Conservation (phyloP, 2,113 vertebrate species). For the Cinclus mexicanus region DNA sequence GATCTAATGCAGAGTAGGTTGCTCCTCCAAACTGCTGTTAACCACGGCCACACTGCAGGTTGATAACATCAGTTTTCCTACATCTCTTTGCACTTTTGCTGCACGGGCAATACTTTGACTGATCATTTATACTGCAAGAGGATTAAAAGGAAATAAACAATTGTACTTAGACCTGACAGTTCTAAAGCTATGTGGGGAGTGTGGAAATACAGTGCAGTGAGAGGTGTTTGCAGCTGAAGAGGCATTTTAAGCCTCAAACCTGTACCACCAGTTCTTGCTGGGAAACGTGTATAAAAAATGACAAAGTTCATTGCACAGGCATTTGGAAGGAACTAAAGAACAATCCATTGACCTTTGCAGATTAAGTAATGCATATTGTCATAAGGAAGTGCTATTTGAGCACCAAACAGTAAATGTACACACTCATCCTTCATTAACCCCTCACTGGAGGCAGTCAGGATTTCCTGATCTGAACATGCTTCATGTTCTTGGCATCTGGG, state of each 20-base stretch:
- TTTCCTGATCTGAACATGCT: not conserved
- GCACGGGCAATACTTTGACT: not conserved
- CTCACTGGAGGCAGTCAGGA: not conserved
- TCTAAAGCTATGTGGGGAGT: not conserved
- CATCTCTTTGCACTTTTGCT: not conserved
- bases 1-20: not conserved
- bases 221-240: not conserved
- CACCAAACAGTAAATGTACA: slow-evolving; percentile 36
- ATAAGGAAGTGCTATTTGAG: slow-evolving; percentile 58
- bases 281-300: slow-evolving; percentile 10
- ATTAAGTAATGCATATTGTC: slow-evolving; percentile 23
- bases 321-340: slow-evolving; percentile 38
- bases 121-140: not conserved
- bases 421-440: not conserved
- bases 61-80: not conserved
- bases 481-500: not conserved
- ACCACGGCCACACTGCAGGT: not conserved
- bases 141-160: not conserved
- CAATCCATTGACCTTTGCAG: slow-evolving; percentile 45
- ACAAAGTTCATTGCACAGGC: slow-evolving; percentile 43
- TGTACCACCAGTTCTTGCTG: slow-evolving; percentile 23
- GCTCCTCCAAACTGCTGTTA: not conserved
- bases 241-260: slow-evolving; percentile 8
- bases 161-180: not conserved
- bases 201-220: not conserved